phyloP scores from a whole-genome alignment of 2,113 vertebrate genomes.

The Hassar affinis region DNA sequence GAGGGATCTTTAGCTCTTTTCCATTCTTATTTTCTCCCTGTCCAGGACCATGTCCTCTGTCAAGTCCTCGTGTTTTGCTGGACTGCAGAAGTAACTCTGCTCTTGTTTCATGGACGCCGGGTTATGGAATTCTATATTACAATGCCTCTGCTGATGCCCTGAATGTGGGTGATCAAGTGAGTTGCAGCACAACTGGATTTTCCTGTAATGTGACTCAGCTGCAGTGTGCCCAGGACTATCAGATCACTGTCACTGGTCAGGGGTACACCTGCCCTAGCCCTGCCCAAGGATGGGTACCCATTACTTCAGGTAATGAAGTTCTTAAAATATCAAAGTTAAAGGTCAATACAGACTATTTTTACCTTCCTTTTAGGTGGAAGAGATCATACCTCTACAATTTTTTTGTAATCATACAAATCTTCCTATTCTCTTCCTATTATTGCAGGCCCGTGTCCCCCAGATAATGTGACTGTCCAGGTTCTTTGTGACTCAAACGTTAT shows the following conservation, averaged over 20 bases:
- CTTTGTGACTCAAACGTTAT: constrained; percentile 67
- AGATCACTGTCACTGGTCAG: constrained; percentile 62
- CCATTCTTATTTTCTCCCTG: neutral
- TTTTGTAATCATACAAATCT: neutral
- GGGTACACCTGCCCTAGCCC: constrained; percentile 64
- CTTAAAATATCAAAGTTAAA: neutral
- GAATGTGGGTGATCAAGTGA: neutral
- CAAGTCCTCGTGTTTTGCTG: constrained; percentile 43
- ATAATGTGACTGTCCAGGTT: constrained; percentile 53
- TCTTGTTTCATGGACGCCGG: constrained; percentile 66
- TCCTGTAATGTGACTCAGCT: constrained; percentile 67
- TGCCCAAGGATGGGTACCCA: constrained; percentile 38
- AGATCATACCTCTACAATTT: neutral
- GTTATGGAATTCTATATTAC: constrained; percentile 64
- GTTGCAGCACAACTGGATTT: constrained; percentile 60
- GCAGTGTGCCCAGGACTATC: constrained; percentile 67
- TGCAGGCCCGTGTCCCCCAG: constrained; percentile 72
- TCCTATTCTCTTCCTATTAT: neutral
- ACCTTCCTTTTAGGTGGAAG: neutral
- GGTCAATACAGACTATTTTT: neutral
- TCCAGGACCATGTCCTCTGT: constrained; percentile 70
- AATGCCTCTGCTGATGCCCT: constrained; percentile 53
- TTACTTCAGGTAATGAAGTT: constrained; percentile 65
- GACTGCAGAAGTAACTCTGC: constrained; percentile 65
- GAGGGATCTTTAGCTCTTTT: neutral